A percentile compares a stretch with the other conserved stretches of the same genome.
phyloP scores from a whole-genome alignment of 2,888 invertebrate genomes.

The Hemaris fuciformis region DNA sequence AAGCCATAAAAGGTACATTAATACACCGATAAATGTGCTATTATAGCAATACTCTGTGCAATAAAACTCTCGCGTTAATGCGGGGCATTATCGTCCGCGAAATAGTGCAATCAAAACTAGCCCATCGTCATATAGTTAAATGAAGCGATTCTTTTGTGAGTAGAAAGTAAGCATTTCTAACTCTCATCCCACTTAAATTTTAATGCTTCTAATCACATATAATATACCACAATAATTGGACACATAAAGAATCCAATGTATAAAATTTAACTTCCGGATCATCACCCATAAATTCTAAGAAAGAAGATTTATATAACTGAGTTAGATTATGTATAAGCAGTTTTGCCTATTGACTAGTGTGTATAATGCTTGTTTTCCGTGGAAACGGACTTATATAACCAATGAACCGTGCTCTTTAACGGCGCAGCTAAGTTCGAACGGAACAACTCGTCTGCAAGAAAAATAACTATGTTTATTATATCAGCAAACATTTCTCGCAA shows the following conservation, averaged over 20 bases:
- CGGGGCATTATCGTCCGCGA: constrained; percentile 44
- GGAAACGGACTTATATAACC: constrained; percentile 40
- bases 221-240: not conserved
- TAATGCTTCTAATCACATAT: constrained; percentile 12
- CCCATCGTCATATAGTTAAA: constrained; percentile 61
- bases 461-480: constrained; percentile 37
- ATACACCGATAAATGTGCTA: constrained; percentile 11
- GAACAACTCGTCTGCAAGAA: constrained; percentile 18
- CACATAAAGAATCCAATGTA: not conserved
- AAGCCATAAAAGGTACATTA: not conserved
- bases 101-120: constrained; percentile 54
- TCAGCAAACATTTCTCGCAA: constrained; percentile 35
- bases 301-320: not conserved
- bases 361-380: constrained; percentile 32
- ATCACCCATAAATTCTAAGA: not conserved
- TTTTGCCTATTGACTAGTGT: constrained; percentile 17
- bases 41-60: constrained; percentile 15
- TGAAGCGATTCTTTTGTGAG: constrained; percentile 70
- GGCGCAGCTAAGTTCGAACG: constrained; percentile 14
- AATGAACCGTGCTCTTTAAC: constrained; percentile 25
- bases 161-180: constrained; percentile 63
- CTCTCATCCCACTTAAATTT: constrained; percentile 28
- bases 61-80: constrained; percentile 50
- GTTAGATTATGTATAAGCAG: not conserved
- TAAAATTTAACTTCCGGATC: not conserved